Evolutionary conservation across 2,888 invertebrate genomes (phyloP).

Genomic region (Drosophila mercatorum): DNA sequence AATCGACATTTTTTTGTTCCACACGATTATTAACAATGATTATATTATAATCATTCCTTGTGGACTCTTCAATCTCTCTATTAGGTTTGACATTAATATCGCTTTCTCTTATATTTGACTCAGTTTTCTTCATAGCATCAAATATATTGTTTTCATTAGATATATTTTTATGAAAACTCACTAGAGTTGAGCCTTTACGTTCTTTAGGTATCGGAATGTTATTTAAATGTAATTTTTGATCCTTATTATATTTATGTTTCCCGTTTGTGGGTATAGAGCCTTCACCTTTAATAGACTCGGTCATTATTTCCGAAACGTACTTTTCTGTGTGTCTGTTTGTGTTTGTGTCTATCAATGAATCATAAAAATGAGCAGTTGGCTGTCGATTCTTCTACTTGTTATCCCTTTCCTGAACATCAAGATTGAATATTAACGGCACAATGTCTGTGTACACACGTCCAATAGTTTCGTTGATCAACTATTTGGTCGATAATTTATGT

Average conservation of each 20-base stretch:
- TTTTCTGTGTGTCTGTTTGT: neutral
- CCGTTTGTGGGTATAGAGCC: conserved; percentile 7
- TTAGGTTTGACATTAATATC: conserved; percentile 82
- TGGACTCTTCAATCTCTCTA: conserved; percentile 80
- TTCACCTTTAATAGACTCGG: conserved; percentile 9
- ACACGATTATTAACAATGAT: conserved; percentile 76
- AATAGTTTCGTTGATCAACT: conserved; percentile 71
- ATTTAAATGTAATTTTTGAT: conserved; percentile 9
- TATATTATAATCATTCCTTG: conserved; percentile 74
- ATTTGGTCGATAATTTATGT: conserved; percentile 68
- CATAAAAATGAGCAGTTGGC: conserved; percentile 60
- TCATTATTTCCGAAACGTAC: conserved; percentile 9
- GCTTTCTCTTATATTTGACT: conserved; percentile 72
- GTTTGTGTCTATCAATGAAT: conserved; percentile 7
- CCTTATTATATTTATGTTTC: conserved; percentile 14
- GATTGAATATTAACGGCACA: conserved; percentile 43
- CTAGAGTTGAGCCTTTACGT: neutral
- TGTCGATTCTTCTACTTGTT: conserved; percentile 45
- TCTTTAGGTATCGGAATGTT: conserved; percentile 14
- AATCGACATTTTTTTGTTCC: conserved; percentile 77
- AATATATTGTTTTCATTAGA: conserved; percentile 11
- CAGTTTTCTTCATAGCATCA: conserved; percentile 1
- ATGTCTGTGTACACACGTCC: conserved; percentile 69
- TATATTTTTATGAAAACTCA: conserved; percentile 8
- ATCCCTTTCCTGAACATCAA: conserved; percentile 26